Evolutionary conservation across 2,888 invertebrate genomes (phyloP), one percentile per base, ranked within the genome.

Genomic region (Koerneria pararmatus): DNA sequence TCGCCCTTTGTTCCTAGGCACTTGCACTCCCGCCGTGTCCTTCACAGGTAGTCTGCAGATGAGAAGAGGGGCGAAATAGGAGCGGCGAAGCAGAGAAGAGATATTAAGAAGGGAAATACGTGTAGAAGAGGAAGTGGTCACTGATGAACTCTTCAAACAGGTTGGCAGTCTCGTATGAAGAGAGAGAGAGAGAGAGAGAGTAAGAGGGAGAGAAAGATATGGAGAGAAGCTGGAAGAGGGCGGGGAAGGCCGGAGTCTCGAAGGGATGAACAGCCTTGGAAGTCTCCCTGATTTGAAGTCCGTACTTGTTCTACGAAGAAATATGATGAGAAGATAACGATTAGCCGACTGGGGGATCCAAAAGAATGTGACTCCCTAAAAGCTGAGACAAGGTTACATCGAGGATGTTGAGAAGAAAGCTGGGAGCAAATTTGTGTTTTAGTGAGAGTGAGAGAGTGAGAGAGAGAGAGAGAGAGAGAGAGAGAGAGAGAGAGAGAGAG

Each of bases 371-470:
- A n/a, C n/a, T n/a, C n/a, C n/a, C n/a, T n/a, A n/a, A n/a, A n/a
- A n/a, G n/a, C n/a, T n/a, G n/a, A n/a, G n/a, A n/a, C n/a, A n/a
- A n/a, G n/a, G n/a, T n/a, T n/a, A n/a, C n/a, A n/a, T n/a, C 15
- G 11, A 27, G 5, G 53, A 53, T 27, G 19, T 15, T 8, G 27
- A 53, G 8, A 49, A 19, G 49, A 24, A 49, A 49, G 19, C 49
- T 27, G 29, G 8, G 27, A 31, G 31, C 31, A 15, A 41, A 57
- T 41, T 8, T 41, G 11, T 41, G 27, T 53, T 31, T 58, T 41
- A 15, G 11, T 15, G 11, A 6, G 41, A 58, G 58, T 58, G 58
- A 58, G 46, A 58, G 58, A 41, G 58, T 58, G 58, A 58, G 46
- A 34, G 46, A 32, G 60, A 60, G 34, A 60, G 48, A 32, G 48